These are phyloP conservation scores for Drosophila prostipennis DNA, from an alignment of 2,888 invertebrate genomes.

Conservation along the genomic window DNA sequence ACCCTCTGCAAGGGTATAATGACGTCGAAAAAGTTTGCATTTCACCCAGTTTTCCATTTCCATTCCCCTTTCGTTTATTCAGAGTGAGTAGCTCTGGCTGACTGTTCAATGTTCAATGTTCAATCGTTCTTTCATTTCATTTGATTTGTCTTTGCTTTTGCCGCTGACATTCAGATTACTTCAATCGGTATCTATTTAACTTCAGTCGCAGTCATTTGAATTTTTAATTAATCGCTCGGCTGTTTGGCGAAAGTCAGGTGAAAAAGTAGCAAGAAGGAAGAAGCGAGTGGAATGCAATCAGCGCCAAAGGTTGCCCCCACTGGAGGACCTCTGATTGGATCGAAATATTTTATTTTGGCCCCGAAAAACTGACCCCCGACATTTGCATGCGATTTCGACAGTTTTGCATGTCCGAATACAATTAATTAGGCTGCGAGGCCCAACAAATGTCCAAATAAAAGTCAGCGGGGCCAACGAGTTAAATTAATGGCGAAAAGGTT, in stretches of 20 bases:
- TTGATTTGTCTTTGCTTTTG: slow-evolving; percentile 49
- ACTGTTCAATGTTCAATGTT: slow-evolving; percentile 16
- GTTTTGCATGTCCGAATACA: slow-evolving; percentile 68
- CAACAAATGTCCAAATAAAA: slow-evolving; percentile 69
- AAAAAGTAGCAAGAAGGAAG: slow-evolving; percentile 6
- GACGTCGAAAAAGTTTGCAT: slow-evolving; percentile 70
- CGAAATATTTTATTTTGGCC: slow-evolving; percentile 43
- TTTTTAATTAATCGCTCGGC: slow-evolving; percentile 72
- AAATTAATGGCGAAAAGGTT: slow-evolving; percentile 49
- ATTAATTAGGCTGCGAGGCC: slow-evolving; percentile 66
- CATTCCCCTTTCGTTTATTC: slow-evolving; percentile 46
- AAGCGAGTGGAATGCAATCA: slow-evolving; percentile 30
- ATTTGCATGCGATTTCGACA: slow-evolving; percentile 48
- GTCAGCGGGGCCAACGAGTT: slow-evolving; percentile 57
- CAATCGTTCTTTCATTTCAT: slow-evolving; percentile 50
- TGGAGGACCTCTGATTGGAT: slow-evolving; percentile 15
- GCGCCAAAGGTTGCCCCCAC: slow-evolving; percentile 4
- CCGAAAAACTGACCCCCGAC: slow-evolving; percentile 36
- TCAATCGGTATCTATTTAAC: slow-evolving; percentile 71
- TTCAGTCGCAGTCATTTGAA: slow-evolving; percentile 71
- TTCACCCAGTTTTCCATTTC: slow-evolving; percentile 23
- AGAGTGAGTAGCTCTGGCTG: slow-evolving; percentile 38
- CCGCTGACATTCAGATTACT: slow-evolving; percentile 67
- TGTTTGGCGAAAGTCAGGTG: slow-evolving; percentile 38
- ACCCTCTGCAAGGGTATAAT: too few species aligned